Conservation (phyloP, 2,888 invertebrate species). For the Aphodius granarius region DNA sequence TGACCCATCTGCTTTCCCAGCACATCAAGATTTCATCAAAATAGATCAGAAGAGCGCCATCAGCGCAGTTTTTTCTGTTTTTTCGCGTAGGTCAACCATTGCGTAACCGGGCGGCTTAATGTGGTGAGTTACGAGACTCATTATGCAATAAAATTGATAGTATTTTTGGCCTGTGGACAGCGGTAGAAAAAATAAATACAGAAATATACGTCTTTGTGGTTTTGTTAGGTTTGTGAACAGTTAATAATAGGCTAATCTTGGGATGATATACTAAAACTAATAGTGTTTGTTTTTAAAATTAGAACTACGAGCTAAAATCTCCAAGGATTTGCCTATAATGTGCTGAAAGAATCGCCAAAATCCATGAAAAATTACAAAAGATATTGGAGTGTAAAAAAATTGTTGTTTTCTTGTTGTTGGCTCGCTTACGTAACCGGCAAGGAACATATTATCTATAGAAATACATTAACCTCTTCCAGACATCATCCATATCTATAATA, state of each 20-base stretch:
- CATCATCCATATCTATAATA: not conserved
- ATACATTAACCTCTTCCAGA: not conserved
- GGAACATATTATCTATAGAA: not conserved
- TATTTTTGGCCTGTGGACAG: not conserved
- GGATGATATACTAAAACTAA: too few species aligned
- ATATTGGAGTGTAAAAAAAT: too few species aligned
- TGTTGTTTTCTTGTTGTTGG: too few species aligned
- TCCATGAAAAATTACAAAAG: too few species aligned
- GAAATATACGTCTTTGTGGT: not conserved
- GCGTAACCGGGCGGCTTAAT: not conserved
- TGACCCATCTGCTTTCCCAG: not conserved
- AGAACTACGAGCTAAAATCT: too few species aligned
- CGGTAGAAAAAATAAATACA: not conserved
- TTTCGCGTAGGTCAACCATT: not conserved
- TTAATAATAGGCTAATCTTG: too few species aligned
- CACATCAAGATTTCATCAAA: not conserved
- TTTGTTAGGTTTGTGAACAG: too few species aligned
- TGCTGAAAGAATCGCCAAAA: too few species aligned
- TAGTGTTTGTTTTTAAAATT: too few species aligned
- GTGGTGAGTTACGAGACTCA: not conserved
- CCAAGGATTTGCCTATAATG: too few species aligned
- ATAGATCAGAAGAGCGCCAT: not conserved
- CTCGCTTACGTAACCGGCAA: too few species aligned
- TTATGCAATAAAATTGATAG: not conserved
- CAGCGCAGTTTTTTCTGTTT: not conserved